Evolutionary conservation across 2,888 invertebrate species (phyloP), one percentile per base, ranked within the genome.

Genomic region (Dicroscelio sp.): DNA sequence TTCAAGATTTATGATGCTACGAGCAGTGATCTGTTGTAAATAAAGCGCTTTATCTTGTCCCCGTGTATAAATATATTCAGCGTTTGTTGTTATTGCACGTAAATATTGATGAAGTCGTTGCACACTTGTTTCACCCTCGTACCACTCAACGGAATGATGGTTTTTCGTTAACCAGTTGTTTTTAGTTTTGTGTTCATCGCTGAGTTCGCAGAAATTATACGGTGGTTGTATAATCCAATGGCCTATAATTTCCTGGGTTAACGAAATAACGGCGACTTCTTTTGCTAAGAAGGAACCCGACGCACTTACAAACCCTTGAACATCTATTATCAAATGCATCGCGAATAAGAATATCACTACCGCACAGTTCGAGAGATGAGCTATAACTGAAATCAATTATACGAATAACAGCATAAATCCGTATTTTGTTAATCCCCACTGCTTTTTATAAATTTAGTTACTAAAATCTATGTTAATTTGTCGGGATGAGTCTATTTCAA

Each of bases 401-500:
- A n/a, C n/a, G n/a, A n/a, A n/a, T n/a, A n/a, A n/a, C n/a, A n/a
- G n/a, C n/a, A n/a, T n/a, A n/a, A n/a, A n/a, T n/a, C n/a, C n/a
- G n/a, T n/a, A n/a, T n/a, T n/a, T n/a, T n/a, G n/a, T n/a, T n/a
- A n/a, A n/a, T n/a, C n/a, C n/a, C n/a, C n/a, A n/a, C n/a, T n/a
- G n/a, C n/a, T n/a, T 20, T 67, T 73, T 0, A 75, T 35, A 2
- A 71, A 60, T 86, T 35, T 55, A 79, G 58, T 65, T 65, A 17
- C 80, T 67, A 60, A 71, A 83, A 55, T 83, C 82, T 10, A 71
- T 43, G 27, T 14, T 83, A 14, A 73, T 35, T 83, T 83, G 86
- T n/a, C 88, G 67, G 6, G 69, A 82, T 12, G 93, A 69, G 65
- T 95, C 94, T 8, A 95, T 94, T 85, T 95, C 94, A 20, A 96